Base-by-base conservation (phyloP, 2,888 invertebrate species). In the Oscheius sp. region DNA sequence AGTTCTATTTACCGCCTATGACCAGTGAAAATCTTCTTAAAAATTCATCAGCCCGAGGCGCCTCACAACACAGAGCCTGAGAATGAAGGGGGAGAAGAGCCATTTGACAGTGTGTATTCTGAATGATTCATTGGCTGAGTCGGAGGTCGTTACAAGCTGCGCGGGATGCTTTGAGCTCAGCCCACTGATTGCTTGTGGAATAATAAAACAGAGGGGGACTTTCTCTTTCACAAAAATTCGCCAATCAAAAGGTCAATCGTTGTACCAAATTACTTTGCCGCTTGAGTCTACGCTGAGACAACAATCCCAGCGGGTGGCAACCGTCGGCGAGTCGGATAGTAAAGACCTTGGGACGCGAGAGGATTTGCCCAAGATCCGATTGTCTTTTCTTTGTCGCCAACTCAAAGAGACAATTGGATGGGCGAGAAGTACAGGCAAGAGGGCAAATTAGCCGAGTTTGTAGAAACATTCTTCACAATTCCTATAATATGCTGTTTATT, bases 1-100 rank as follows among this genome's bases (percentile, higher is more conserved):
- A 73, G 76, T 74, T 58, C n/a, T n/a, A 46, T 64, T 27, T 45
- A 15, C 27, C 27, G 25, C 61, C 12, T 61, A 45, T 45, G n/a
- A 5, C 31, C 34, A 42, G 20, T 42, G n/a, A n/a, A n/a, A 42
- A 42, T 42, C 42, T 4, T 42, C 20, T 42, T n/a, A n/a, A n/a
- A n/a, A n/a, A n/a, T n/a, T n/a, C n/a, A n/a, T n/a, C n/a, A n/a
- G n/a, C n/a, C n/a, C n/a, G n/a, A n/a, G n/a, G n/a, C n/a, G n/a
- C n/a, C n/a, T n/a, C n/a, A n/a, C n/a, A n/a, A n/a, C n/a, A n/a
- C n/a, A n/a, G n/a, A n/a, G n/a, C n/a, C n/a, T n/a, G n/a, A n/a
- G n/a, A n/a, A n/a, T n/a, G n/a, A n/a, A n/a, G n/a, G n/a, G n/a
- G n/a, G n/a, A n/a, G n/a, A n/a, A n/a, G n/a, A n/a, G n/a, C n/a